These are phyloP conservation scores for Clupea harengus DNA, from an alignment of 2,113 vertebrate genomes.

Conservation along the genomic window DNA sequence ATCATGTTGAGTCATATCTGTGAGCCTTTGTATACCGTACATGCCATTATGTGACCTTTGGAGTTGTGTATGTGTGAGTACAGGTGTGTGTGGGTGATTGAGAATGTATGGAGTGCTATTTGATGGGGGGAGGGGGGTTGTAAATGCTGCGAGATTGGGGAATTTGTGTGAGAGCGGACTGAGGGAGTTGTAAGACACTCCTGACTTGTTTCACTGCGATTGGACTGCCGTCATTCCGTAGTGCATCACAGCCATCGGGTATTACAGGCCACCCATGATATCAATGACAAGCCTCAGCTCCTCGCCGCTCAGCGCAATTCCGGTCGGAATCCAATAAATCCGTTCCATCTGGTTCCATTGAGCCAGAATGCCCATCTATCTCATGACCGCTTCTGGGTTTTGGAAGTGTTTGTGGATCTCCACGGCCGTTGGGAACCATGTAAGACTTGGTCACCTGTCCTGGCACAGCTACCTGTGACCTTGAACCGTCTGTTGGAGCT, in stretches of 20 bases:
- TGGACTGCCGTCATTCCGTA: neutral
- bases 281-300: slow-evolving; percentile 11
- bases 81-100: neutral
- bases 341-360: neutral
- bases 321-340: neutral
- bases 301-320: neutral
- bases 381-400: neutral
- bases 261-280: neutral
- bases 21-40: neutral
- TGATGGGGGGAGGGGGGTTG: neutral
- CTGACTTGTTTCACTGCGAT: neutral
- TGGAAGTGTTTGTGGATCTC: neutral
- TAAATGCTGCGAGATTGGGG: neutral
- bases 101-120: neutral
- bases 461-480: neutral
- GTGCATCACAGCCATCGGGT: neutral
- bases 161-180: neutral
- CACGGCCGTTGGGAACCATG: neutral
- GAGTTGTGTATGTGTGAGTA: neutral
- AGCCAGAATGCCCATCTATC: neutral
- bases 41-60: neutral
- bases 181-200: neutral
- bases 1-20: neutral
- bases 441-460: neutral
- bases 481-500: neutral